Conservation (phyloP, 37 sponge, comb jelly and placozoan species). For the Cliona cf. orientalis region DNA sequence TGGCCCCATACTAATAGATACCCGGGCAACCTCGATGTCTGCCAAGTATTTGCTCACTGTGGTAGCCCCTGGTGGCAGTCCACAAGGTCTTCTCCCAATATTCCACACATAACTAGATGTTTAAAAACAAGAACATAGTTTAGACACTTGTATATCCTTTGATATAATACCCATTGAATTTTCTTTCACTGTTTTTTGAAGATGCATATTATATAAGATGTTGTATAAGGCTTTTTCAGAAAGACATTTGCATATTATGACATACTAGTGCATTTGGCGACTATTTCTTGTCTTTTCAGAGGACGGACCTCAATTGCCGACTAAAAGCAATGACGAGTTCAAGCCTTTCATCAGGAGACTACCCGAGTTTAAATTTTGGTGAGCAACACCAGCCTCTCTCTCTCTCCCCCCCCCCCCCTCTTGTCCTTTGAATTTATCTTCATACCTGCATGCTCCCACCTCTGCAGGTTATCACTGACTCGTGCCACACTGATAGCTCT, state of each 20-base stretch:
- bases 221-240: too few species aligned
- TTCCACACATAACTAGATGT: too few species aligned
- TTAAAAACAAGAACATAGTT: too few species aligned
- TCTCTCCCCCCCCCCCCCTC: background rate
- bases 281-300: background rate
- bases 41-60: too few species aligned
- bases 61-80: too few species aligned
- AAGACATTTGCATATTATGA: background rate
- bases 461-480: slow-evolving; percentile 63
- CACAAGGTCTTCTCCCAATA: too few species aligned
- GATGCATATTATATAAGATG: too few species aligned
- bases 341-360: slow-evolving; percentile 90
- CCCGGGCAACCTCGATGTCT: too few species aligned
- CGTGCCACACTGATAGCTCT: slow-evolving; percentile 77
- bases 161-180: too few species aligned
- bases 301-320: slow-evolving; percentile 91
- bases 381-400: background rate
- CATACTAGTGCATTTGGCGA: background rate
- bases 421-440: background rate
- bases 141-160: too few species aligned
- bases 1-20: too few species aligned
- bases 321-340: slow-evolving; percentile 85
- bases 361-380: slow-evolving; percentile 99
- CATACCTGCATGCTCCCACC: background rate
- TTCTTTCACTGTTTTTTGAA: too few species aligned